A percentile compares a stretch with the other conserved stretches of the same genome.
Conservation (phyloP, 2,888 invertebrate genomes). For the Antheraea assamensis region DNA sequence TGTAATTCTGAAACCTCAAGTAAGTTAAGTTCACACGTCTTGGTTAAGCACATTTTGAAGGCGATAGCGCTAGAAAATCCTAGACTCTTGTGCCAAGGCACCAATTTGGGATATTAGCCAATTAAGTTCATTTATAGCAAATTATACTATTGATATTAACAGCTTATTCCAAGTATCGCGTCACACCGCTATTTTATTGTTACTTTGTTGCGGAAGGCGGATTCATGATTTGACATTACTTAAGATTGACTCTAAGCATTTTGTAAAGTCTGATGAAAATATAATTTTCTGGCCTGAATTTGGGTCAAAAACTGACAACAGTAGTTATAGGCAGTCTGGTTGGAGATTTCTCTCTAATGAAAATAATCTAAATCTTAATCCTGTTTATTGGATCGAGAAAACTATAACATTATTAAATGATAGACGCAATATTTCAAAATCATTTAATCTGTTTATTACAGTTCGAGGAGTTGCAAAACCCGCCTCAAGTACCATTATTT, state of each 20-base stretch:
- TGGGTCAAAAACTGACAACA: constrained; percentile 29
- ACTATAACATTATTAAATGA: background rate
- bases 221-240: constrained; percentile 26
- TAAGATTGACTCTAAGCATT: constrained; percentile 9
- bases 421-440: background rate
- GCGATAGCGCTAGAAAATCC: no score
- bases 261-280: background rate
- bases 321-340: constrained; percentile 29
- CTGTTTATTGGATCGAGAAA: constrained; percentile 23
- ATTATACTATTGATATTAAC: background rate
- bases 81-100: background rate
- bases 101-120: background rate
- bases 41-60: no score
- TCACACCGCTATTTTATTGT: constrained; percentile 20
- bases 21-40: no score
- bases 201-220: constrained; percentile 24
- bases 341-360: constrained; percentile 25
- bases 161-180: constrained; percentile 20
- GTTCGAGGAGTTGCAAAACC: background rate
- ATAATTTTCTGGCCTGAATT: constrained; percentile 25
- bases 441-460: constrained; percentile 21
- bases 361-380: constrained; percentile 22
- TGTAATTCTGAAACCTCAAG: no score
- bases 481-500: background rate
- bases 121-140: background rate